Percentiles rank a stretch among this genome's conserved stretches.
phyloP scores from a whole-genome alignment of 37 sponge, comb jelly and placozoan species.

The Chondrilla cf. caribensis region DNA sequence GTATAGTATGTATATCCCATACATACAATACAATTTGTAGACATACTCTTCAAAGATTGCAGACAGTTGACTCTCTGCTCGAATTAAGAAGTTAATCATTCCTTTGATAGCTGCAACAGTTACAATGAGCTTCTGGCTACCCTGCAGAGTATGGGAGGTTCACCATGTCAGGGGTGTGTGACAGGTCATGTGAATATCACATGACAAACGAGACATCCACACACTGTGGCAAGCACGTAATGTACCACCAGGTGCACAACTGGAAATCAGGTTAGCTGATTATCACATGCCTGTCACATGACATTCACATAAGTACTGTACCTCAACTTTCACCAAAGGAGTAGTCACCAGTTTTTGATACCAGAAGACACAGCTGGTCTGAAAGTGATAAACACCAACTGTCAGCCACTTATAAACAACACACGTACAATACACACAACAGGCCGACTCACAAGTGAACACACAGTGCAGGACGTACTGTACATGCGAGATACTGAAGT shows the following conservation, averaged over 20 bases:
- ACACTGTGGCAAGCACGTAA: not conserved
- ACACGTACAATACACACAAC: too few species aligned
- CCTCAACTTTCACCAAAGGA: not conserved
- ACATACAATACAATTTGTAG: too few species aligned
- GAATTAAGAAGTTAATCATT: constrained; percentile 12
- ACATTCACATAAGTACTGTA: too few species aligned
- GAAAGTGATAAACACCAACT: too few species aligned
- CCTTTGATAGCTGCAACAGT: constrained; percentile 16
- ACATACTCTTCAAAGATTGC: not conserved
- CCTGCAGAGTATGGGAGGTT: not conserved
- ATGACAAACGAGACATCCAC: not conserved
- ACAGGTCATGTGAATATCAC: not conserved
- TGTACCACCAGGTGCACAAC: not conserved
- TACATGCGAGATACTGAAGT: too few species aligned
- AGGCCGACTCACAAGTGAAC: too few species aligned
- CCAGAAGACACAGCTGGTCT: constrained; percentile 11
- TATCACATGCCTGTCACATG: too few species aligned
- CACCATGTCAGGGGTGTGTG: not conserved
- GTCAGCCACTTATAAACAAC: too few species aligned
- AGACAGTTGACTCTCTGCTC: not conserved
- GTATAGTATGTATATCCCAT: too few species aligned
- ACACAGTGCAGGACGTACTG: too few species aligned
- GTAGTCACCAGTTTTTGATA: not conserved
- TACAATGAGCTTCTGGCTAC: not conserved
- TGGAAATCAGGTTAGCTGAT: too few species aligned